Evolutionary conservation across 2,113 vertebrate genomes (phyloP).

Genomic region (Chionodraco myersi): DNA sequence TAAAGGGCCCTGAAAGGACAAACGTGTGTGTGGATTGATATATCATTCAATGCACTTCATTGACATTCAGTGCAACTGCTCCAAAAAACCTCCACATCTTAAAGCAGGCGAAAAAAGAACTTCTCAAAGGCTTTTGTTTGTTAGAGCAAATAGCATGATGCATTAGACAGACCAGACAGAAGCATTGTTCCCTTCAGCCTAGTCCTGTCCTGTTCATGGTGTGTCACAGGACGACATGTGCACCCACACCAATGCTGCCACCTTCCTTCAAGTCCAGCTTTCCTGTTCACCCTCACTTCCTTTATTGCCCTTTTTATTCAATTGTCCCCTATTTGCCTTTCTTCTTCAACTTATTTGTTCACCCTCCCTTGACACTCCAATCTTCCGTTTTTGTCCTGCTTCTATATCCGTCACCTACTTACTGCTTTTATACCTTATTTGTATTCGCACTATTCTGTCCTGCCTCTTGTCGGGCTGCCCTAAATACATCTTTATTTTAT

Average conservation of each 20-base stretch:
- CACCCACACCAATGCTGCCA: neutral
- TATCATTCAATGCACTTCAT: slow-evolving; percentile 2
- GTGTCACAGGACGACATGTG: slow-evolving; percentile 20
- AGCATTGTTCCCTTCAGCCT: neutral
- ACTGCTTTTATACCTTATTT: neutral
- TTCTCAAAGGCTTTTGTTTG: slow-evolving; percentile 4
- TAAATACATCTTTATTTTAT: neutral
- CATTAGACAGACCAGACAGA: slow-evolving; percentile 18
- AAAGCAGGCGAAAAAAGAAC: neutral
- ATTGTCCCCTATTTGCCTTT: too few relatives aligned
- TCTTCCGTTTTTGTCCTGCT: neutral
- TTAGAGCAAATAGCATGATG: neutral
- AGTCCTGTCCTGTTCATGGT: slow-evolving; percentile 9
- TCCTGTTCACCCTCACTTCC: neutral
- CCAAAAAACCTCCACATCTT: neutral
- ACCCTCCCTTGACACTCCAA: neutral
- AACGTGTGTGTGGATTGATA: neutral
- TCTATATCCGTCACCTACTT: neutral
- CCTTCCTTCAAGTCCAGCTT: neutral
- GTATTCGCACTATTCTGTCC: neutral
- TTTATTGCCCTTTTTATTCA: neutral
- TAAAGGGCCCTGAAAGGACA: neutral
- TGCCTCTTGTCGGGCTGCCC: neutral
- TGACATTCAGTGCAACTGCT: neutral
- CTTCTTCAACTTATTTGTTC: neutral